phyloP scores from a whole-genome alignment of 2,888 invertebrate species.

The Galerucella calmariensis region DNA sequence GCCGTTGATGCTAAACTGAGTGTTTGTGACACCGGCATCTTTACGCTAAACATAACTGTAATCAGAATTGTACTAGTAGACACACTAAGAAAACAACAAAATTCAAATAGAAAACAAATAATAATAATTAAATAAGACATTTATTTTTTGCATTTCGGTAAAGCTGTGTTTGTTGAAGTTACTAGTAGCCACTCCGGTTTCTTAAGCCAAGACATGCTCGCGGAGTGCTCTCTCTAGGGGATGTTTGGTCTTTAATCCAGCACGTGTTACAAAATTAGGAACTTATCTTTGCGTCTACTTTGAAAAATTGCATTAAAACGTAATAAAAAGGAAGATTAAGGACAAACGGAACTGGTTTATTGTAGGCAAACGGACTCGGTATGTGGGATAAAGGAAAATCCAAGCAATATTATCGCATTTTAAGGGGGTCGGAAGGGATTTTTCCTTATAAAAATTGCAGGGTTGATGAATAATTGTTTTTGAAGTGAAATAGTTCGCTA shows the following conservation, averaged over 20 bases:
- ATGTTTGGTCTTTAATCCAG: constrained; percentile 36
- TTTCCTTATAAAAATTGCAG: too few species aligned
- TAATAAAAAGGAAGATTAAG: constrained; percentile 29
- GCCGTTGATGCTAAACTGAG: too few species aligned
- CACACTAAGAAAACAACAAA: too few species aligned
- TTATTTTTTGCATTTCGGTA: too few species aligned
- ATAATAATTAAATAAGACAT: too few species aligned
- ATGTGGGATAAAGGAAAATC: constrained; percentile 6
- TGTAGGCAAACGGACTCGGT: not conserved
- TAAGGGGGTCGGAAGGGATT: not conserved
- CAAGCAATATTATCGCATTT: not conserved
- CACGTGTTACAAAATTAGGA: constrained; percentile 45
- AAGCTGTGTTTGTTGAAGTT: not conserved
- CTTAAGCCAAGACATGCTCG: constrained; percentile 6
- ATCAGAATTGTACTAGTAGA: too few species aligned
- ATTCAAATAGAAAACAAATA: too few species aligned
- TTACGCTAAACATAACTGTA: too few species aligned
- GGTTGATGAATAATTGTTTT: too few species aligned
- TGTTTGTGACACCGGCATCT: too few species aligned
- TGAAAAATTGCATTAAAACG: constrained; percentile 38
- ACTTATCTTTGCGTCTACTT: constrained; percentile 39
- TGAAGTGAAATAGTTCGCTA: too few species aligned
- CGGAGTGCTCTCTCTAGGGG: constrained; percentile 25
- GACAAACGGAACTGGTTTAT: constrained; percentile 10
- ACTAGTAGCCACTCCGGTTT: constrained; percentile 2